A percentile compares a stretch with the other conserved stretches of the same genome.
Evolutionary conservation across 2,888 invertebrate genomes (phyloP).

Genomic region (Loripinus fragilis): DNA sequence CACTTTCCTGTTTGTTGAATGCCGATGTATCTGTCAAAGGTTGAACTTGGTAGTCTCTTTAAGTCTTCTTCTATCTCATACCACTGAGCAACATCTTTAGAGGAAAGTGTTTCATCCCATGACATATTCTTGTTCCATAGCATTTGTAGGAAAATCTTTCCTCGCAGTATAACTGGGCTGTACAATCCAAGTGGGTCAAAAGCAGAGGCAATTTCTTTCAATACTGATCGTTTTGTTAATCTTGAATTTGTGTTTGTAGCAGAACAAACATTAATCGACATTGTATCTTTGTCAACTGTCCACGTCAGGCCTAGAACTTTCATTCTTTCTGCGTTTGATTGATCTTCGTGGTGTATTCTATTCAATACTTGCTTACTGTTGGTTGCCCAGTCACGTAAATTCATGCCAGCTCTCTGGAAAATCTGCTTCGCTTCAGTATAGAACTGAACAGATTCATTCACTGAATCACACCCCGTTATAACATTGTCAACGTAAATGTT

Average conservation of each 20-base stretch:
- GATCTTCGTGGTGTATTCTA: not conserved
- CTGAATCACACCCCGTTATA: conserved; percentile 13
- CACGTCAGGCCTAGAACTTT: not conserved
- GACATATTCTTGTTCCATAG: conserved; percentile 16
- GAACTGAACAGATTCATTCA: too few relatives aligned
- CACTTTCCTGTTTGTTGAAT: not conserved
- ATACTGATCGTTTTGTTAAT: conserved; percentile 16
- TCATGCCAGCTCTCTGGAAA: conserved; percentile 1
- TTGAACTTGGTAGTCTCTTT: not conserved
- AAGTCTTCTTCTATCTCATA: not conserved
- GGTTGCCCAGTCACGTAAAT: conserved; percentile 12
- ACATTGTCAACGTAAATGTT: conserved; percentile 19
- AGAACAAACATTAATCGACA: not conserved
- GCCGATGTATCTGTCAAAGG: conserved; percentile 3
- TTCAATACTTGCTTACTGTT: not conserved
- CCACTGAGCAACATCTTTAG: conserved; percentile 1
- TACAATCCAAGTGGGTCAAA: conserved; percentile 24
- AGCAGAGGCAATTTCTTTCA: conserved; percentile 15
- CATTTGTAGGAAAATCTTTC: too few relatives aligned
- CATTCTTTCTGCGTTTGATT: not conserved
- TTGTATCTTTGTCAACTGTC: not conserved
- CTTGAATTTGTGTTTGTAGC: not conserved
- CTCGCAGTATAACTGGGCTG: too few relatives aligned
- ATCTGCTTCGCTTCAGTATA: not conserved
- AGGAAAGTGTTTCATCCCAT: conserved; percentile 16